Evolutionary conservation across 35 echinoderm and acorn worm species (phyloP).

Genomic region (Anneissia japonica): DNA sequence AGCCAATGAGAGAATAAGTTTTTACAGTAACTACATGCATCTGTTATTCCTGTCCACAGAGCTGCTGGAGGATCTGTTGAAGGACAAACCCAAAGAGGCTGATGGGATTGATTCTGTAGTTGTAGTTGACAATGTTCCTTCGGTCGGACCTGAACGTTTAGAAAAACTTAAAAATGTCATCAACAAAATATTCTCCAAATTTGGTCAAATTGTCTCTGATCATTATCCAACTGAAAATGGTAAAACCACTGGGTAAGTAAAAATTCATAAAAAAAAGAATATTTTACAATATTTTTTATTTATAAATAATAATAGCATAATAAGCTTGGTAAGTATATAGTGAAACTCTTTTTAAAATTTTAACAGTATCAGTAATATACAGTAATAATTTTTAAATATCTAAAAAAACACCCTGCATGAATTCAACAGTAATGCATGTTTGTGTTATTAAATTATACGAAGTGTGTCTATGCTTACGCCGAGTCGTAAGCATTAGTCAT

Average conservation of each 20-base stretch:
- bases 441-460: no score
- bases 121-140: constrained; percentile 83
- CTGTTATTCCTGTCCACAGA: constrained; percentile 41
- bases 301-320: background rate
- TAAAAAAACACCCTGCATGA: no score
- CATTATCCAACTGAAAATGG: constrained; percentile 85
- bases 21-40: no score
- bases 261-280: background rate
- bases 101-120: constrained; percentile 88
- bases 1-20: no score
- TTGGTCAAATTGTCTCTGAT: constrained; percentile 83
- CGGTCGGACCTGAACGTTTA: constrained; percentile 70
- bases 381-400: background rate
- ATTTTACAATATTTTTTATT: background rate
- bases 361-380: background rate
- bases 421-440: no score
- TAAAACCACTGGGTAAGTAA: constrained; percentile 74
- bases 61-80: constrained; percentile 69
- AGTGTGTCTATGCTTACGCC: no score
- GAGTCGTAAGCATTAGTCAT: no score
- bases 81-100: constrained; percentile 73
- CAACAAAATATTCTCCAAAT: constrained; percentile 83
- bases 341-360: no score
- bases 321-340: no score
- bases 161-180: constrained; percentile 86